Evolutionary conservation across 1,140 invertebrate species (phyloP).

Genomic region (Ladona fulva): DNA sequence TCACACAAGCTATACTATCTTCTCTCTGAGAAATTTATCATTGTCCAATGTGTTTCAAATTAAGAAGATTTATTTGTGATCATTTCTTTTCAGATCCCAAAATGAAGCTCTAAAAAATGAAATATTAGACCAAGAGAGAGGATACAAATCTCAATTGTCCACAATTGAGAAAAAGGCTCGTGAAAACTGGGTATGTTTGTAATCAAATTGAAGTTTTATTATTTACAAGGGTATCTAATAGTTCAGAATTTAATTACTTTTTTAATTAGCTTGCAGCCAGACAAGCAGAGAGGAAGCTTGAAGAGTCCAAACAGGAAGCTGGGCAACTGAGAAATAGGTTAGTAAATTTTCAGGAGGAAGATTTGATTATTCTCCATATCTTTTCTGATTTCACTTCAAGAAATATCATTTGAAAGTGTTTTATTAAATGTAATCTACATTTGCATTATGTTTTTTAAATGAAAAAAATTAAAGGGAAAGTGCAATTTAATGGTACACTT

Average conservation of each 20-base stretch:
- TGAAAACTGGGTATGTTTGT: slow-evolving; percentile 54
- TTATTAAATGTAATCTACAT: too few species aligned
- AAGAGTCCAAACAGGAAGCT: slow-evolving; percentile 65
- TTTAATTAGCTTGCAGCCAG: slow-evolving; percentile 49
- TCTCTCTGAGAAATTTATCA: too few species aligned
- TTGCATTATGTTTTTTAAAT: too few species aligned
- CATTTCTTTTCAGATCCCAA: slow-evolving; percentile 45
- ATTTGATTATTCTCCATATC: too few species aligned
- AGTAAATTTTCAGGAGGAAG: background rate
- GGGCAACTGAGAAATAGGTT: slow-evolving; percentile 53
- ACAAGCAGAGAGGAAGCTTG: slow-evolving; percentile 61
- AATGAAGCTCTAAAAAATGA: slow-evolving; percentile 65
- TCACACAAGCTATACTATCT: too few species aligned
- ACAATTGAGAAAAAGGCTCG: slow-evolving; percentile 65
- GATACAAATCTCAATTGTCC: slow-evolving; percentile 63
- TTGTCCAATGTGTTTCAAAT: too few species aligned
- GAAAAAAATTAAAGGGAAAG: too few species aligned
- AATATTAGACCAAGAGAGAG: slow-evolving; percentile 67
- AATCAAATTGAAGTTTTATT: background rate
- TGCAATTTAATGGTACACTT: too few species aligned
- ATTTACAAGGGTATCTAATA: background rate
- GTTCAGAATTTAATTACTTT: background rate
- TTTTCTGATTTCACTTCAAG: too few species aligned
- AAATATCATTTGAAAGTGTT: too few species aligned
- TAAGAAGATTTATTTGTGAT: too few species aligned